Base-by-base conservation (phyloP, 2,113 vertebrate genomes). In the Campylomormyrus numenius region DNA sequence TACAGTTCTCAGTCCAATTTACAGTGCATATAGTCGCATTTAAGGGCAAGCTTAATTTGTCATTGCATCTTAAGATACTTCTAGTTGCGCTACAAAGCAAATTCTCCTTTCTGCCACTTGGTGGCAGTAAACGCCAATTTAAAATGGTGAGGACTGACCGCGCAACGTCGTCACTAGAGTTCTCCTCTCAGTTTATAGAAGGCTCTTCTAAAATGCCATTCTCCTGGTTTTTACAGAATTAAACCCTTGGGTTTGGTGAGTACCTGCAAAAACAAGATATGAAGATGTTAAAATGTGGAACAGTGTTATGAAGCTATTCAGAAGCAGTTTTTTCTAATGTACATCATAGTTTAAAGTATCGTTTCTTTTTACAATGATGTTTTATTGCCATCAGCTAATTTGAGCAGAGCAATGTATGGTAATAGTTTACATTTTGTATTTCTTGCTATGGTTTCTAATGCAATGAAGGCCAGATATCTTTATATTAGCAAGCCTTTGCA, bases 171-270 rank as follows among this genome's bases (percentile, higher is more conserved):
- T 24, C 31, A 39, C 66, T 77, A 77, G 70, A 39, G 13, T 39
- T 49, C 9, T 48, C 50, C 15, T 7, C 85, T 9, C 21, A 88
- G 90, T 70, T 56, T 21, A n/a, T 70, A 70, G 8, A 56, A 88
- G 4, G 11, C 66, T 31, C 24, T 83, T 50, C 58, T 90, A 66
- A 88, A 45, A 88, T 83, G 70, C 66, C 10, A 15, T 2, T 35
- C 49, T 8, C 3, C 48, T 56, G 90, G 85, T 53, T 53, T 80
- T 49, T 31, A 88, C 48, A 52, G 5, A 24, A 49, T 90, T n/a
- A 77, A 88, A 84, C 85, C 90, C 24, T 17, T 90, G 24, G 35
- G 77, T 48, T 88, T 48, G 70, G 66, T 52, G 77, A 90, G 86
- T 88, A 49, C 39, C 5, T 77, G 5, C 3, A 39, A 39, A 19